Base-by-base conservation (phyloP, 35 echinoderm and acorn worm genomes). In the Hemicentrotus pulcherrimus region DNA sequence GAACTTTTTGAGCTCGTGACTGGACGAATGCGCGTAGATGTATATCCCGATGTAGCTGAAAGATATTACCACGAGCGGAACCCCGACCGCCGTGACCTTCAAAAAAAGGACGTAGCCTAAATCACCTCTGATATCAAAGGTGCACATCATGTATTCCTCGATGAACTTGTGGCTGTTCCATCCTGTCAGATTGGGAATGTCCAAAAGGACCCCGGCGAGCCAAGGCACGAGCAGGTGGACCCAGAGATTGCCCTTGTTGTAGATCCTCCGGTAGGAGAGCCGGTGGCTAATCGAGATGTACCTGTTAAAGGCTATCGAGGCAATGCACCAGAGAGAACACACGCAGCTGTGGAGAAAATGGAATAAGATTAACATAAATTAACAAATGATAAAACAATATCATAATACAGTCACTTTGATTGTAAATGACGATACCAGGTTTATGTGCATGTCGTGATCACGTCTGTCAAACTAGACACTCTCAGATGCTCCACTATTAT, bases 321-420 rank as follows among this genome's bases (percentile, higher is more conserved):
- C 93, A 19, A 97, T 94, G 47, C 96, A 96, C 95, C 95, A 97
- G 15, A 96, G 48, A 48, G 96, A 97, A 70, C 96, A 97, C 9
- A 91, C 70, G 46, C 96, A 97, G 13, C 96, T 96, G 94, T 22
- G 85, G 46, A 94, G 91, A 52, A 65, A 60, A 95, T 48, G 86
- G 24, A 86, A 31, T 9, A 33, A 86, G 32, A 85, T 31, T 2
- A 86, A 86, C 28, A 31, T 5, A n/a, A n/a, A n/a, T n/a, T n/a
- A n/a, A n/a, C n/a, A n/a, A 41, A 41, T 41, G 35, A 41, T 41
- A 41, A 41, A 41, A 41, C 35, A 41, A 41, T 41, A 41, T 41
- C 35, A 41, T 41, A 1, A 1, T 41, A 41, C 35, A 41, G 35
- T 41, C 35, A 41, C 35, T 41, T 41, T 41, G 35, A 41, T 41